Evolutionary conservation across 92 coral and sea anemone species (phyloP).

Genomic region (Anthopleura xanthogrammica): DNA sequence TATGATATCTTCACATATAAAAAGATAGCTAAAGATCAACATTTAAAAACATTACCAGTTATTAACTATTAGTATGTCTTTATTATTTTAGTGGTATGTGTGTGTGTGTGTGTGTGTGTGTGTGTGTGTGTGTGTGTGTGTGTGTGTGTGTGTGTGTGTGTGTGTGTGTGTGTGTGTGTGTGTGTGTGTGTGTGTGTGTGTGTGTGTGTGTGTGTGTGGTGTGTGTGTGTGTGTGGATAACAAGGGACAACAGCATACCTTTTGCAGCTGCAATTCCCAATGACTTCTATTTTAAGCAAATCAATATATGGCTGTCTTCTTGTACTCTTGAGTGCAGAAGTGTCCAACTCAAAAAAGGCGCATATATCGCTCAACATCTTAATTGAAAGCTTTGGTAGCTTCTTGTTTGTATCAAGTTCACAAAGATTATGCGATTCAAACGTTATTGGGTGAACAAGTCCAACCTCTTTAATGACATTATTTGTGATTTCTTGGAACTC

Average conservation of each 20-base stretch:
- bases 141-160: too few species aligned
- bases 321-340: conserved; percentile 21
- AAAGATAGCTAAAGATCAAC: too few species aligned
- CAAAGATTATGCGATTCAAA: conserved; percentile 41
- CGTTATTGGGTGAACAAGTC: conserved; percentile 40
- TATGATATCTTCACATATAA: too few species aligned
- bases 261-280: conserved; percentile 40
- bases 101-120: too few species aligned
- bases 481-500: conserved; percentile 5
- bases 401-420: conserved; percentile 30
- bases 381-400: conserved; percentile 42
- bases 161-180: too few species aligned
- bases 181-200: too few species aligned
- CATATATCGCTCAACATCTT: conserved; percentile 40
- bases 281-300: conserved; percentile 14
- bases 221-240: too few species aligned
- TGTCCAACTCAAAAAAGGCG: conserved; percentile 38
- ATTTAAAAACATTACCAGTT: too few species aligned
- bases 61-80: too few species aligned
- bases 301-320: conserved; percentile 34
- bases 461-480: conserved; percentile 19
- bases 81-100: too few species aligned
- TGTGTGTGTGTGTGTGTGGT: too few species aligned
- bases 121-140: too few species aligned
- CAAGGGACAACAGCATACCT: neutral